Base-by-base conservation (phyloP, 2,888 invertebrate species). In the Xylocampa areola region DNA sequence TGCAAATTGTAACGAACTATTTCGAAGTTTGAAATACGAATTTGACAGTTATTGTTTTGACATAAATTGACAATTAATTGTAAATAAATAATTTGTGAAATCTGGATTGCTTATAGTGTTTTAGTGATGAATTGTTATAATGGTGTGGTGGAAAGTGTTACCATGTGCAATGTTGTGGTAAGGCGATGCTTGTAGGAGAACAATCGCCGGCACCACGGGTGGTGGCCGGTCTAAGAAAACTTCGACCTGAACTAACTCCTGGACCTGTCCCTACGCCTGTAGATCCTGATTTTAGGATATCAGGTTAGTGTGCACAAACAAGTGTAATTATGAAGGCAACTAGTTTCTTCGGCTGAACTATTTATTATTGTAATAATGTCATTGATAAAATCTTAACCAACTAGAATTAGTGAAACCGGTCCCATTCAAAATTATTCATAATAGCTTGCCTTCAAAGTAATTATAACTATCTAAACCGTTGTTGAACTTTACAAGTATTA, bases 181-280 rank as follows among this genome's bases (percentile, higher is more conserved):
- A 84, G 86, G 90, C 82, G 80, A 93, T 93, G 93, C 89, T 93
- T 77, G 92, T 93, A 80, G 92, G 93, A 64, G 93, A 94, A 82
- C 92, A 88, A 70, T 90, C 93, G 72, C 93, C 93, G 91, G 93
- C 93, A 80, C 93, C 93, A 77, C 90, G 93, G 68, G 93, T 94
- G 92, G 93, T 94, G 89, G 93, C 93, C 88, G 93, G 93, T 70
- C 81, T 94, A 73, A 87, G 92, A 81, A 94, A 94, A 81, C 88
- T 93, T 39, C 88, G 89, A 54, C 93, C 93, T 51, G 93, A 94
- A 82, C 77, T 94, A 55, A 93, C 93, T 52, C 93, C 93, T 57
- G 92, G 90, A 76, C 93, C 93, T 40, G 77, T 88, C 33, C 87
- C 88, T 8, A 88, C 92, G 63, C 93, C 93, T 50, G 84, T 89